These are phyloP conservation scores for Yasuhikotakia modesta DNA, from an alignment of 2,797 vertebrate genomes.

Conservation along the genomic window DNA sequence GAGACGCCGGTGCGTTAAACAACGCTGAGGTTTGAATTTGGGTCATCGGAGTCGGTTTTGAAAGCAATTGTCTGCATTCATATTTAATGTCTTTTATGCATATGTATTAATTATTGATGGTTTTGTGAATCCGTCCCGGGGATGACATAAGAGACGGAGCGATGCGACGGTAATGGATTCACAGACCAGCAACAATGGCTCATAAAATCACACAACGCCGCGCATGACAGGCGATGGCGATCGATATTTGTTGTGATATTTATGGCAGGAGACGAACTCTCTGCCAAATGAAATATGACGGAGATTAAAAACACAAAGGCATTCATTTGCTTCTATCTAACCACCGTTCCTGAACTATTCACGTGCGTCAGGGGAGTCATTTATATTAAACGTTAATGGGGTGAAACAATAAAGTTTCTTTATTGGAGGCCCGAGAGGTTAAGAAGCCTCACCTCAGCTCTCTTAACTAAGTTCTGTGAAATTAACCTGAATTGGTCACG, in stretches of 20 bases:
- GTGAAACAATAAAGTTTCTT: conserved; percentile 25
- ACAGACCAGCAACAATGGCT: conserved; percentile 7
- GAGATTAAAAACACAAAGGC: conserved; percentile 41
- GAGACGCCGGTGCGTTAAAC: neutral
- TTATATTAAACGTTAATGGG: conserved; percentile 33
- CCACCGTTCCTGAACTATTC: conserved; percentile 25
- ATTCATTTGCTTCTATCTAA: conserved; percentile 16
- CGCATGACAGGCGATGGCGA: neutral
- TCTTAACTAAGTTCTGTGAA: conserved; percentile 42
- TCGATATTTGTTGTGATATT: neutral
- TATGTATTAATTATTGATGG: conserved; percentile 54
- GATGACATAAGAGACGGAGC: conserved; percentile 25
- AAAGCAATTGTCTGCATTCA: conserved; percentile 49
- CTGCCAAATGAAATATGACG: conserved; percentile 14
- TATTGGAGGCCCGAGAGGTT: conserved; percentile 24
- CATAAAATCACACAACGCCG: neutral
- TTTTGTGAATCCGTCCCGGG: conserved; percentile 28
- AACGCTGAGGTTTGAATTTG: conserved; percentile 34
- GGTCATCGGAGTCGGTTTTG: conserved; percentile 37
- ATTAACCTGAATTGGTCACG: conserved; percentile 51
- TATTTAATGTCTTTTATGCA: conserved; percentile 47
- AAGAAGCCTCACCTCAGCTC: conserved; percentile 22
- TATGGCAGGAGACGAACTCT: neutral
- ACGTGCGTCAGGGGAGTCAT: conserved; percentile 27
- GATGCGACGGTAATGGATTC: conserved; percentile 21